These are phyloP conservation scores for Oppia nitens DNA, from an alignment of 1,140 invertebrate species.

Conservation along the genomic window DNA sequence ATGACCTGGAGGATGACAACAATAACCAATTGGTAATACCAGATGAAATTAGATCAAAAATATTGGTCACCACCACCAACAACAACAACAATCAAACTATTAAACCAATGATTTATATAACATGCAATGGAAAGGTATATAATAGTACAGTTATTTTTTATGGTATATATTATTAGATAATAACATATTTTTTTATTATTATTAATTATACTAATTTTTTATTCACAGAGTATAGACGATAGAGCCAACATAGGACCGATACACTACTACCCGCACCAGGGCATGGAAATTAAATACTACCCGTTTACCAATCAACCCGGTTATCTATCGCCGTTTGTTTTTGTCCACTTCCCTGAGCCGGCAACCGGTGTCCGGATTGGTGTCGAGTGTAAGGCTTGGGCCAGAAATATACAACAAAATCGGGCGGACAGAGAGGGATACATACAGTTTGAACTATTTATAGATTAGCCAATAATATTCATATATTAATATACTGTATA, in stretches of 20 bases:
- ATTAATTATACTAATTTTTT: conserved; percentile 10
- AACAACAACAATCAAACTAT: too few species aligned
- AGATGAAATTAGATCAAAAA: too few species aligned
- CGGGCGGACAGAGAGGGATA: conserved; percentile 69
- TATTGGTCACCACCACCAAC: conserved; percentile 35
- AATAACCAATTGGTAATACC: conserved; percentile 50
- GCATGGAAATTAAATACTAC: conserved; percentile 61
- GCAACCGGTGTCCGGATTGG: conserved; percentile 74
- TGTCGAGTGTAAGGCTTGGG: conserved; percentile 92
- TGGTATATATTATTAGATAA: background rate
- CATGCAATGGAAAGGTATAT: conserved; percentile 55
- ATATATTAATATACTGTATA: too few species aligned
- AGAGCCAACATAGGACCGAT: conserved; percentile 67
- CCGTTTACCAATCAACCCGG: conserved; percentile 56
- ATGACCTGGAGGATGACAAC: conserved; percentile 32
- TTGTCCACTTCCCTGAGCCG: conserved; percentile 60
- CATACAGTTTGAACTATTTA: conserved; percentile 86
- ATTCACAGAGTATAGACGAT: conserved; percentile 52
- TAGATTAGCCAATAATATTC: too few species aligned
- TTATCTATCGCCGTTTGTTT: conserved; percentile 70
- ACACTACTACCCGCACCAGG: conserved; percentile 38
- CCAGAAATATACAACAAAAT: conserved; percentile 75
- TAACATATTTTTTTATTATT: too few species aligned
- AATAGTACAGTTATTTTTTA: background rate
- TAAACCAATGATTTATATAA: conserved; percentile 48